A percentile compares a stretch with the other conserved stretches of the same genome.
Evolutionary conservation across 2,113 vertebrate genomes (phyloP).

Genomic region (Rhinoptilus africanus): DNA sequence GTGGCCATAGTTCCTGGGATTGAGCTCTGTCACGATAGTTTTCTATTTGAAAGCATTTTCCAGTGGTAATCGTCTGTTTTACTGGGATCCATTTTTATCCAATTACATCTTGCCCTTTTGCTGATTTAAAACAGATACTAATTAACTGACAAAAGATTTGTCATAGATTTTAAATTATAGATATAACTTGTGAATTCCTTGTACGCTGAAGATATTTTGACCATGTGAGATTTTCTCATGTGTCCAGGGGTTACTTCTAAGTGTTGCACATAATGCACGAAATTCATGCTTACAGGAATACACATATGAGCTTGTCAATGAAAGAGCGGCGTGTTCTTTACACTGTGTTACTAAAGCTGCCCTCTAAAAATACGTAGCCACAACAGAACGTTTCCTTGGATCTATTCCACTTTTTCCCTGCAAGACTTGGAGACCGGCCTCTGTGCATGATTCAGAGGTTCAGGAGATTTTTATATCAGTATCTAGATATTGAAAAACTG

Average conservation of each 20-base stretch:
- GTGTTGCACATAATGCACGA: neutral
- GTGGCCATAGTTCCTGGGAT: neutral
- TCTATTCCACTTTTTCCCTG: neutral
- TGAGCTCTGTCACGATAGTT: rapidly evolving
- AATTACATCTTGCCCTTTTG: neutral
- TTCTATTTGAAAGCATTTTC: neutral
- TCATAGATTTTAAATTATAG: neutral
- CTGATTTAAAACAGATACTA: neutral
- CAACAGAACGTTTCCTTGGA: neutral
- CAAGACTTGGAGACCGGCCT: neutral
- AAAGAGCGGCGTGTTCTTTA: neutral
- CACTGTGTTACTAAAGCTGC: neutral
- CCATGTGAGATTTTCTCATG: neutral
- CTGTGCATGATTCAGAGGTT: neutral
- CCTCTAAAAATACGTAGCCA: neutral
- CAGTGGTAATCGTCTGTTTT: neutral
- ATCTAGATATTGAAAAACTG: neutral
- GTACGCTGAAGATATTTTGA: neutral
- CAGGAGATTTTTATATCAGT: neutral
- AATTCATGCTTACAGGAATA: neutral
- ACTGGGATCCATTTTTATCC: neutral
- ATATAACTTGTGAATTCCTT: neutral
- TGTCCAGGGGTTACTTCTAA: neutral
- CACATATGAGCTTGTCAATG: rapidly evolving
- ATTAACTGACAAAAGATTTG: neutral